Percentiles rank a stretch among this genome's conserved stretches.
phyloP scores from a whole-genome alignment of 2,113 vertebrate species.

The Nycticebus coucang region DNA sequence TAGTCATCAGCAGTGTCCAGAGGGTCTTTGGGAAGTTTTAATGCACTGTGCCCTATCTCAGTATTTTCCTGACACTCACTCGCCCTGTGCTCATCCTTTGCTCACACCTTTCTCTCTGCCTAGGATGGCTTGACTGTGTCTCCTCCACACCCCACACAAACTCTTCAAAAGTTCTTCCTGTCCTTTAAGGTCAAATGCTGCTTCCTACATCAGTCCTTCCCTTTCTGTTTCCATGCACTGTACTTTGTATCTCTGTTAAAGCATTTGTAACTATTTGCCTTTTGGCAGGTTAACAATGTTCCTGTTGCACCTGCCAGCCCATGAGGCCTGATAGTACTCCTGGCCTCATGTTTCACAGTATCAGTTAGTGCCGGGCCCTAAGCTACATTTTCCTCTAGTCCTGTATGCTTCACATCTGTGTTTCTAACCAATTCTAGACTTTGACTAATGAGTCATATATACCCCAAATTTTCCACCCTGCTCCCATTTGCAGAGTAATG shows the following conservation, averaged over 20 bases:
- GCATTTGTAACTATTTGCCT: not conserved
- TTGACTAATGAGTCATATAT: not conserved
- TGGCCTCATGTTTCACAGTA: not conserved
- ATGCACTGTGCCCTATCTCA: not conserved
- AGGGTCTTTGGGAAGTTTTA: conserved; percentile 23
- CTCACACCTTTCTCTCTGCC: not conserved
- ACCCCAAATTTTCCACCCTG: not conserved
- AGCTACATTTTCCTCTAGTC: not conserved
- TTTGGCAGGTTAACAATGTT: not conserved
- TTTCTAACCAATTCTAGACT: conserved; percentile 12
- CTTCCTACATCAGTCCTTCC: not conserved
- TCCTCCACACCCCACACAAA: not conserved
- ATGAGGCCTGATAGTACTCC: not conserved
- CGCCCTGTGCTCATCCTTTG: not conserved
- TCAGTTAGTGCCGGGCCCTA: not conserved
- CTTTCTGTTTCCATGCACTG: not conserved
- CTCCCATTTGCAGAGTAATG: not conserved
- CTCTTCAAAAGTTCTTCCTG: not conserved
- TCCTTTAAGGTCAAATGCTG: not conserved
- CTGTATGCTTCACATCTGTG: not conserved
- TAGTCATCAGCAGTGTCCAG: not conserved
- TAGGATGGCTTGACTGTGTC: not conserved
- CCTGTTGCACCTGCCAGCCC: not conserved
- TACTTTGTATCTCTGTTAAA: not conserved
- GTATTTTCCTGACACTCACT: not conserved